A percentile compares a stretch with the other conserved stretches of the same genome.
These are phyloP conservation scores for Andrena cerasifolii DNA, from an alignment of 1,140 invertebrate species.

Conservation along the genomic window DNA sequence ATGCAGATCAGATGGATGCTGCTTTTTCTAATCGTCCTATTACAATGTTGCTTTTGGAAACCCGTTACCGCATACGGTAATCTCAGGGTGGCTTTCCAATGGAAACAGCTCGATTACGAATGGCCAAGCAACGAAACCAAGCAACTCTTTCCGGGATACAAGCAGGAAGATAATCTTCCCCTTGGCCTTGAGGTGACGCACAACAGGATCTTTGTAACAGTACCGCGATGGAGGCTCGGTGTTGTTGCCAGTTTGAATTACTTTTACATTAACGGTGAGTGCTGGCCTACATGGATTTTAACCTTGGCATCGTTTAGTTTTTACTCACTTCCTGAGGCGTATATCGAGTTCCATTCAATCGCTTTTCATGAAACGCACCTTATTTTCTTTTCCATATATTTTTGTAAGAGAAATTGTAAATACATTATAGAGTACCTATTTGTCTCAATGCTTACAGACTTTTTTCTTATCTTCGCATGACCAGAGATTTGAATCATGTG, in stretches of 20 bases:
- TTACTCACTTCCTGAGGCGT: not conserved
- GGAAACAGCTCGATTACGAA: constrained; percentile 88
- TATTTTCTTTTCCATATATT: no score
- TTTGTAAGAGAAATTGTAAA: no score
- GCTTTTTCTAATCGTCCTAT: constrained; percentile 24
- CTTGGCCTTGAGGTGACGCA: constrained; percentile 87
- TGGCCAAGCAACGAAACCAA: constrained; percentile 82
- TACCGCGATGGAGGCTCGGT: constrained; percentile 89
- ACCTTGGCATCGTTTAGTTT: not conserved
- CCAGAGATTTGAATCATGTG: no score
- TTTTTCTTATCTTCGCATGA: no score
- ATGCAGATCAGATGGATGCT: constrained; percentile 27
- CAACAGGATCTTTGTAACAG: constrained; percentile 86
- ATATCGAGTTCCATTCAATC: not conserved
- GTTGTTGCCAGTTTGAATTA: constrained; percentile 89
- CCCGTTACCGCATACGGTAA: constrained; percentile 83
- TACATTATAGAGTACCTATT: no score
- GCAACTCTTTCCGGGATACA: constrained; percentile 72
- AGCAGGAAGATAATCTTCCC: constrained; percentile 87
- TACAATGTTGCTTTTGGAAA: constrained; percentile 15
- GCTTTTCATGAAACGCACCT: no score
- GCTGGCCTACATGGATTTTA: not conserved
- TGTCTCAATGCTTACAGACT: no score
- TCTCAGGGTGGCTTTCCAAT: constrained; percentile 86
- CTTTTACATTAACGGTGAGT: constrained; percentile 86